Evolutionary conservation across 53 echinoderm and acorn worm genomes (phyloP), one percentile per base, ranked within the genome.

Genomic region (Pentamera pediparva): DNA sequence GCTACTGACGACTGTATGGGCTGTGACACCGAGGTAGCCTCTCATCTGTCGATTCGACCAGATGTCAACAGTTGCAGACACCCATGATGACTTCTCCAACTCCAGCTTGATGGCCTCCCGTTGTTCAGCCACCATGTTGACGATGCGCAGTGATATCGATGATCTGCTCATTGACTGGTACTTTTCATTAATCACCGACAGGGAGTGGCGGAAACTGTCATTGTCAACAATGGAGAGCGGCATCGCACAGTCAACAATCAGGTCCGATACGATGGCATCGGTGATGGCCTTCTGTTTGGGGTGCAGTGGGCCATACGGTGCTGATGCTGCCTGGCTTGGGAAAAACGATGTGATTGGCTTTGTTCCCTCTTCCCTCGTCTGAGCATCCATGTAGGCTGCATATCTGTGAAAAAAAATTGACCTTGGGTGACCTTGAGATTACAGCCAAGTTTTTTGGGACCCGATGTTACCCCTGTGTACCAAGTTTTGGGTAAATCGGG

Each of bases 1-100:
- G 39, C 27, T 25, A n/a, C 21, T 54, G n/a, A n/a, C 47, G 12
- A 45, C 24, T 65, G 24, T 5, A 77, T 13, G 49, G 35, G 47
- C 20, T 63, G 63, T 10, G 32, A 35, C 5, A 54, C 47, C 50
- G 63, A 47, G 6, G 33, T 48, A 13, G n/a, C 0, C 29, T 18
- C 62, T 28, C 78, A 47, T 77, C 22, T 25, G 51, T n/a, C 63
- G 63, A 49, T 77, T 48, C 6, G 62, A 77, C 78, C 78, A 77
- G 50, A 77, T 64, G 35, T 77, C 63, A 4, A 77, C 78, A 20
- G 63, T 77, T 30, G 26, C 73, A 19, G 35, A 73, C 9, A 53
- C 73, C 41, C 51, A 25, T 18, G 73, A 9, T 53, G 73, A 29
- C 10, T 52, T 26, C 47, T 50, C 31, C 22, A 73, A 31, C 5